Conservation (phyloP, 2,888 invertebrate genomes). For the Myopa tessellatipennis region DNA sequence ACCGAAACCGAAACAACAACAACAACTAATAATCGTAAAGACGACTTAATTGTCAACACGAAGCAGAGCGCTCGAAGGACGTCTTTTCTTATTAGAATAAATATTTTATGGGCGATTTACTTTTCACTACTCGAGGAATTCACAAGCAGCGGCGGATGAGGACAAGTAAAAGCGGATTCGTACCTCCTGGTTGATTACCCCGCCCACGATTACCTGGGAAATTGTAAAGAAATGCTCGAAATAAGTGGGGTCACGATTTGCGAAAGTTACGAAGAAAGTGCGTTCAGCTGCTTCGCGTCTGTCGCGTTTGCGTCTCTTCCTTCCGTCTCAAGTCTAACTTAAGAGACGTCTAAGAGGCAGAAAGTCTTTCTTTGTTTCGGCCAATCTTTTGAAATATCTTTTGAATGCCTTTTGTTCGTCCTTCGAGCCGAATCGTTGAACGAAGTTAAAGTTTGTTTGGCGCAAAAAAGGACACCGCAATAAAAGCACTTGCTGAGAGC, state of each 20-base stretch:
- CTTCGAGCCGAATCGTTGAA: not conserved
- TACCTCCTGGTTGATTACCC: not conserved
- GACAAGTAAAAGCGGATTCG: not conserved
- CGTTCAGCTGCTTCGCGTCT: conserved; percentile 4
- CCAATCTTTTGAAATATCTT: conserved; percentile 23
- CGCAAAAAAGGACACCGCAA: conserved; percentile 25
- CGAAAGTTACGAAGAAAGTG: conserved; percentile 14
- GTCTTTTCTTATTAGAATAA: conserved; percentile 33
- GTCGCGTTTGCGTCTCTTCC: not conserved
- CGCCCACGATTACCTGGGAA: too few species aligned
- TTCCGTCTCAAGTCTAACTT: not conserved
- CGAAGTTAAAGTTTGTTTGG: not conserved
- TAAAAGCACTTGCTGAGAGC: conserved; percentile 25
- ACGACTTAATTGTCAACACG: conserved; percentile 24
- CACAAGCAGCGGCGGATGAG: not conserved
- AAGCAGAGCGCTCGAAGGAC: not conserved
- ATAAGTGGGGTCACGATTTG: conserved; percentile 27
- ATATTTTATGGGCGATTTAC: conserved; percentile 39
- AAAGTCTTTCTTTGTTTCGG: conserved; percentile 15
- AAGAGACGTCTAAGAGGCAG: conserved; percentile 29
- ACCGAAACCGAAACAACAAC: conserved; percentile 15
- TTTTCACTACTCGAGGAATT: not conserved
- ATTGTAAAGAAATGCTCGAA: conserved; percentile 22
- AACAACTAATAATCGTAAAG: conserved; percentile 20
- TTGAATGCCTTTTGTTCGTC: conserved; percentile 18